phyloP scores from a whole-genome alignment of 2,888 invertebrate genomes.

The Epirrhoe tristata region DNA sequence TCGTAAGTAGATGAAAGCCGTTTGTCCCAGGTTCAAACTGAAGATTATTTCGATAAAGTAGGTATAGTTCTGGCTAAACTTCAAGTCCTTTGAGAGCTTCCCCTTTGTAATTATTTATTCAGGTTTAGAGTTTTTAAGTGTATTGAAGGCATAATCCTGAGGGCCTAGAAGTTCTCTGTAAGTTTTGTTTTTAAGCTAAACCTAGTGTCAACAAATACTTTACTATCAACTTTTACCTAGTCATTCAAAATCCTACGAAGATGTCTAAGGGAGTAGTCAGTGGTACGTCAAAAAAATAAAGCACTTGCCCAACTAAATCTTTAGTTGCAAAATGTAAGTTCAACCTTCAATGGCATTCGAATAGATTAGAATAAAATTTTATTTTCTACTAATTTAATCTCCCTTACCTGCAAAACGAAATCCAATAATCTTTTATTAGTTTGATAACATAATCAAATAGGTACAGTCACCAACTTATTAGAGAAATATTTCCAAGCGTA shows the following conservation, averaged over 20 bases:
- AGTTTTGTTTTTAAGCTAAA: background rate
- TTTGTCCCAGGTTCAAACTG: slow-evolving; percentile 53
- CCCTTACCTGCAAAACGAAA: slow-evolving; percentile 13
- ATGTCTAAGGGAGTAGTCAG: too few relatives aligned
- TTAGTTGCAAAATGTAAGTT: too few relatives aligned
- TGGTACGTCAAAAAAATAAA: too few relatives aligned
- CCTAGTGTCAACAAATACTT: background rate
- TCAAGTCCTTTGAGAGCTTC: slow-evolving; percentile 42
- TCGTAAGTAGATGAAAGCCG: slow-evolving; percentile 48
- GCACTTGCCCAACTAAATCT: too few relatives aligned
- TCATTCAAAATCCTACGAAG: too few relatives aligned
- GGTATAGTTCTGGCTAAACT: slow-evolving; percentile 41
- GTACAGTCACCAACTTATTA: background rate
- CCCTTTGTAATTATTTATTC: slow-evolving; percentile 40
- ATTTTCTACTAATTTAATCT: too few relatives aligned
- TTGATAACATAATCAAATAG: slow-evolving; percentile 28
- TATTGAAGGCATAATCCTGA: background rate
- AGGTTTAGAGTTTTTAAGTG: background rate
- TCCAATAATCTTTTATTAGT: slow-evolving; percentile 35
- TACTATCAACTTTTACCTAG: too few relatives aligned
- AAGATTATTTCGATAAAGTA: slow-evolving; percentile 50
- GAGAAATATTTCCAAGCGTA: too few relatives aligned
- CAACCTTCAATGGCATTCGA: too few relatives aligned
- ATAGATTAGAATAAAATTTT: too few relatives aligned
- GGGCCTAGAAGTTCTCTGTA: background rate